A percentile compares a stretch with the other conserved stretches of the same genome.
phyloP scores from a whole-genome alignment of 2,113 vertebrate species.

The Chlamydotis undulata region DNA sequence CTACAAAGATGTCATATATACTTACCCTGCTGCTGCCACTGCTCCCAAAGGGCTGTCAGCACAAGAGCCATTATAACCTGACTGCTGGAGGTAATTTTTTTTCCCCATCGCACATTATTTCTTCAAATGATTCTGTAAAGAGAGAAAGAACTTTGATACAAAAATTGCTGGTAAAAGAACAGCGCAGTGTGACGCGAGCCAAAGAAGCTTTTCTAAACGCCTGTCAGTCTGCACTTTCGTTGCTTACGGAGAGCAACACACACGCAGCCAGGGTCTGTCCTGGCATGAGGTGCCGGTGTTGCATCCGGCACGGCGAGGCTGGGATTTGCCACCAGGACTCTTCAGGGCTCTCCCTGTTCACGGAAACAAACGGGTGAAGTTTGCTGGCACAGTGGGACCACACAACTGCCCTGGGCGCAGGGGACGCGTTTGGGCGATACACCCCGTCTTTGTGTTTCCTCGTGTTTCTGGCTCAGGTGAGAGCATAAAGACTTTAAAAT shows the following conservation, averaged over 20 bases:
- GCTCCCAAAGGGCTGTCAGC: conserved; percentile 71
- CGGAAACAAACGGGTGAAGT: background rate
- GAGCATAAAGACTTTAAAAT: background rate
- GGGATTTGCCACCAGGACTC: background rate
- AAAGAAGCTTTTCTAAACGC: background rate
- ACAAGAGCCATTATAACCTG: conserved; percentile 65
- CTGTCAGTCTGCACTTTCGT: background rate
- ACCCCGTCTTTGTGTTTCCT: rapidly evolving
- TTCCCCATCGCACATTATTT: conserved; percentile 1
- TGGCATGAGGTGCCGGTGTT: background rate
- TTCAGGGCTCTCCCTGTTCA: rapidly evolving
- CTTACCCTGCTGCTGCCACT: conserved; percentile 61
- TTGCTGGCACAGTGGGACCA: rapidly evolving
- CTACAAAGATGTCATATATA: conserved; percentile 71
- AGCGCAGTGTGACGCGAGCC: background rate
- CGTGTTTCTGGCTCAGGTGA: rapidly evolving
- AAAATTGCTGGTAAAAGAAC: conserved; percentile 33
- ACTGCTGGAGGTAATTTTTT: conserved; percentile 53
- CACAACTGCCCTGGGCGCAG: rapidly evolving
- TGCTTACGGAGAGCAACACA: background rate
- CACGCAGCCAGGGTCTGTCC: rapidly evolving
- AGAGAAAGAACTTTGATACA: background rate
- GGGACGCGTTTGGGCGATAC: rapidly evolving
- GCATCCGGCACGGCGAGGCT: background rate
- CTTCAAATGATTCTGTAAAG: conserved; percentile 49